These are phyloP conservation scores for Nymphalis urticae DNA, from an alignment of 2,888 invertebrate species.

Conservation along the genomic window DNA sequence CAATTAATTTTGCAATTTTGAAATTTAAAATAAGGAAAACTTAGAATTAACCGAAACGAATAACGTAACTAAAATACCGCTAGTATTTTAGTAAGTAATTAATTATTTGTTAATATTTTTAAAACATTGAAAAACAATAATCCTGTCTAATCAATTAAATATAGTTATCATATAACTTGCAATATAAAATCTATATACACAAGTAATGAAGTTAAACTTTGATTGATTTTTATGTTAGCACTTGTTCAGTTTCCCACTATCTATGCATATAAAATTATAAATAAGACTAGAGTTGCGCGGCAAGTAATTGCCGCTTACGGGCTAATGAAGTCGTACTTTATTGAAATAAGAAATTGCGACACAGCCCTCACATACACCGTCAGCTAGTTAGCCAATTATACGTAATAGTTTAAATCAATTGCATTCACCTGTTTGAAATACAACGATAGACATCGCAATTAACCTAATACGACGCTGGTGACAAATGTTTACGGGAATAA, in stretches of 20 bases:
- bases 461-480: constrained; percentile 26
- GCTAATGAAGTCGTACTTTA: constrained; percentile 67
- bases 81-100: too few species aligned
- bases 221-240: constrained; percentile 66
- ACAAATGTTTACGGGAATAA: constrained; percentile 31
- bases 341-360: constrained; percentile 73
- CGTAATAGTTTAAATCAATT: constrained; percentile 59
- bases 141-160: too few species aligned
- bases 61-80: too few species aligned
- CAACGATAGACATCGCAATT: constrained; percentile 33
- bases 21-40: too few species aligned
- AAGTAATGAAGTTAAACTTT: constrained; percentile 36
- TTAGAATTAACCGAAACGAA: too few species aligned
- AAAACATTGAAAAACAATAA: too few species aligned
- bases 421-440: constrained; percentile 47
- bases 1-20: too few species aligned
- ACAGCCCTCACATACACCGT: constrained; percentile 51
- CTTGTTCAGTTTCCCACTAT: constrained; percentile 69
- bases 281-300: constrained; percentile 47
- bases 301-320: constrained; percentile 55
- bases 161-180: background rate
- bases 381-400: constrained; percentile 60
- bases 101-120: too few species aligned
- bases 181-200: background rate
- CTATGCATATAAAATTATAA: constrained; percentile 49